A percentile compares a stretch with the other conserved stretches of the same genome.
Conservation (phyloP, 2,888 invertebrate genomes). For the Perithous albicinctus region DNA sequence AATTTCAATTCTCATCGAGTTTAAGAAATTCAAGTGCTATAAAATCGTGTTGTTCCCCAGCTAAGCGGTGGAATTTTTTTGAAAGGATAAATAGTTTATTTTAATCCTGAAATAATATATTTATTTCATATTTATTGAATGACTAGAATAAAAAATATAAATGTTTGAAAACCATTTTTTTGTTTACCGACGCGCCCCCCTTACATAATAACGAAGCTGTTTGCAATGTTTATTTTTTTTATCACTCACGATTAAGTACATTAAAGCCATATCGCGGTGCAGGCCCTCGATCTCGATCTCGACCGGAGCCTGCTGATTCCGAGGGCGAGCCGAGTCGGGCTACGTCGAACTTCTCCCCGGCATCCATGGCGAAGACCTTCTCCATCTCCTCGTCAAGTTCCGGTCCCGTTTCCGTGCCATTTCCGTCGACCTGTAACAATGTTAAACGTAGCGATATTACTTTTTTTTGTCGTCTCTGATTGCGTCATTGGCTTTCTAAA, state of each 20-base stretch:
- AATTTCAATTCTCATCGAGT: too few species aligned
- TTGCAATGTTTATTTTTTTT: not conserved
- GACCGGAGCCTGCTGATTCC: constrained; percentile 81
- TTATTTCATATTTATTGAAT: too few species aligned
- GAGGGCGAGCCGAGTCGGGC: constrained; percentile 85
- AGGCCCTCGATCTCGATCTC: constrained; percentile 82
- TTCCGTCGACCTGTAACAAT: constrained; percentile 85
- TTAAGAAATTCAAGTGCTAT: too few species aligned
- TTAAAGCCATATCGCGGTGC: constrained; percentile 82
- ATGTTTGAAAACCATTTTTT: too few species aligned
- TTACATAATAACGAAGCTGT: not conserved
- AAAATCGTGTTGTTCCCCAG: too few species aligned
- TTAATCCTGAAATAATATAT: too few species aligned
- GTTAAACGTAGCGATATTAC: constrained; percentile 3
- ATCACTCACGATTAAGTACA: constrained; percentile 82
- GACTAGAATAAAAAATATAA: too few species aligned
- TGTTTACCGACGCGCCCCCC: too few species aligned
- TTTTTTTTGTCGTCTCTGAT: not conserved
- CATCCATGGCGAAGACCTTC: constrained; percentile 91
- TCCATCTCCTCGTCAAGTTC: constrained; percentile 95
- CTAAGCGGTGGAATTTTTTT: too few species aligned
- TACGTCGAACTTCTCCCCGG: constrained; percentile 88
- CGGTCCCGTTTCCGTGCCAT: constrained; percentile 88
- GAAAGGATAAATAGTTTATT: too few species aligned
- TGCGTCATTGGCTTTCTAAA: not conserved